phyloP scores from a whole-genome alignment of 2,888 invertebrate genomes.

The Geophilus truncorum region DNA sequence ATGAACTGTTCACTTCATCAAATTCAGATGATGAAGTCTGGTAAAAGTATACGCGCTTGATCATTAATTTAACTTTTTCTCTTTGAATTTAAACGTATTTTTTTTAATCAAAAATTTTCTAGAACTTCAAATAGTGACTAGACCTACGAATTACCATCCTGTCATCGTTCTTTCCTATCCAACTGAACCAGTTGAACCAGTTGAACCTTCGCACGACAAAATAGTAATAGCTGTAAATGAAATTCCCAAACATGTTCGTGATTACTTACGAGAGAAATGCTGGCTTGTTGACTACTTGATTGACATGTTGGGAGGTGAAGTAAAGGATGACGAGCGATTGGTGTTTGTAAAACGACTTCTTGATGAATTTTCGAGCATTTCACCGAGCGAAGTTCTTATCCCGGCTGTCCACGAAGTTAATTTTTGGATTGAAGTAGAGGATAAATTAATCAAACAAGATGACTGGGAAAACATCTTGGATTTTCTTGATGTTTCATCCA shows the following conservation, averaged over 20 bases:
- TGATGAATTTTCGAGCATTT: background rate
- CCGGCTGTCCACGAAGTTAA: background rate
- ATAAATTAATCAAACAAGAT: background rate
- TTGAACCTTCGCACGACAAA: background rate
- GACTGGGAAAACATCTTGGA: background rate
- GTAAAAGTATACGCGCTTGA: background rate
- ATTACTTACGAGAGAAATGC: constrained; percentile 31
- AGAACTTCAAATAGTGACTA: background rate
- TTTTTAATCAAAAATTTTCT: too few species aligned
- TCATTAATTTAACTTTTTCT: too few species aligned
- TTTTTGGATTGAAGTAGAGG: background rate
- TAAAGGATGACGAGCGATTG: background rate
- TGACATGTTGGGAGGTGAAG: background rate
- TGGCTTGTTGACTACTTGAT: constrained; percentile 31
- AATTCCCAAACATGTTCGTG: background rate
- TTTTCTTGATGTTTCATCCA: background rate
- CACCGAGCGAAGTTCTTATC: background rate
- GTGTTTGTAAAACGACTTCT: background rate
- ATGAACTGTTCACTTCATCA: background rate
- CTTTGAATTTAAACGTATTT: too few species aligned
- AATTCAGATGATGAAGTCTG: background rate
- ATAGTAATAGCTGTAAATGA: background rate
- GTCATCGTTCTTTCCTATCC: background rate
- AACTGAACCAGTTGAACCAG: background rate
- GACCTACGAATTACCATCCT: background rate